phyloP scores from a whole-genome alignment of 2,797 vertebrate species.

The Ibycter americanus region DNA sequence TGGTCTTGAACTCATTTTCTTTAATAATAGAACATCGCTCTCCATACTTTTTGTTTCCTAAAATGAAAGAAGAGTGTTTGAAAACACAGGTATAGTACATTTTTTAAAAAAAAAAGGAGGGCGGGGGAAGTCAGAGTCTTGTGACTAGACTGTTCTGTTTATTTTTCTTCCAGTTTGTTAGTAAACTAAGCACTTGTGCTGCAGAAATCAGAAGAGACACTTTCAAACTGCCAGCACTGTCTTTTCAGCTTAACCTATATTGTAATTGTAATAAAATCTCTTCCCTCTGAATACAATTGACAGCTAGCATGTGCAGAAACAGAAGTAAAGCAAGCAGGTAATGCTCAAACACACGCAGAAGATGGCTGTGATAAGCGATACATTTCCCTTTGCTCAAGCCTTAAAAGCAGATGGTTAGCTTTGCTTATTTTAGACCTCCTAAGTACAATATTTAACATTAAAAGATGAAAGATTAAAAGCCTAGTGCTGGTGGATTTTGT shows the following conservation, averaged over 20 bases:
- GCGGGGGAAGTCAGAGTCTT: background rate
- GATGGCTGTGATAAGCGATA: background rate
- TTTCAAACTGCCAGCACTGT: background rate
- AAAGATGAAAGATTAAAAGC: background rate
- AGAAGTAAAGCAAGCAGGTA: background rate
- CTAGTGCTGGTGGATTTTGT: background rate
- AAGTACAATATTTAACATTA: background rate
- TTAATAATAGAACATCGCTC: background rate
- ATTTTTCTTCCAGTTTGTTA: conserved; percentile 27
- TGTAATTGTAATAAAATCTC: background rate
- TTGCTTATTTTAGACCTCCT: background rate
- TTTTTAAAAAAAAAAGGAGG: background rate
- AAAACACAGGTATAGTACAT: background rate
- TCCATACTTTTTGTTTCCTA: background rate
- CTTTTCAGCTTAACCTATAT: background rate
- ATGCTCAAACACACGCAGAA: background rate
- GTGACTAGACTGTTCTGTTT: background rate
- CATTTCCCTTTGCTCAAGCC: background rate
- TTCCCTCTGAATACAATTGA: background rate
- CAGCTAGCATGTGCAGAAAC: background rate
- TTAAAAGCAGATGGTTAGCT: background rate
- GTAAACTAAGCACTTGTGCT: conserved; percentile 14
- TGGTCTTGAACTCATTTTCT: background rate
- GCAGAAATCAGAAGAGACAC: background rate
- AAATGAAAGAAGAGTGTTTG: background rate